These are phyloP conservation scores for Sturmia bella DNA, from an alignment of 2,888 invertebrate species.

Conservation along the genomic window DNA sequence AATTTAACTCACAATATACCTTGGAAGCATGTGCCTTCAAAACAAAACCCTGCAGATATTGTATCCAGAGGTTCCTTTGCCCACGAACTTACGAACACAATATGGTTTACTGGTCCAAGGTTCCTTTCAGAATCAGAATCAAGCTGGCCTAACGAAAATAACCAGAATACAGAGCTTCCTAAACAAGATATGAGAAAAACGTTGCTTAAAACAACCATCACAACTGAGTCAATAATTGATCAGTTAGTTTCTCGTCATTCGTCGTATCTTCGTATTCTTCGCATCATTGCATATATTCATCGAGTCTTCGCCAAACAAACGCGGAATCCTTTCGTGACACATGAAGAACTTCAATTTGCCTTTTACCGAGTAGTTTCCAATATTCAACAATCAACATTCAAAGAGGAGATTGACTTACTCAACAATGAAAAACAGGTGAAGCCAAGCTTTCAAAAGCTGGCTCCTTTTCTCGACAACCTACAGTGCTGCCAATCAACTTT, in stretches of 20 bases:
- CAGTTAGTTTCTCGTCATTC: constrained; percentile 27
- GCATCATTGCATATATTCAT: constrained; percentile 39
- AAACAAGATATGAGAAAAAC: constrained; percentile 33
- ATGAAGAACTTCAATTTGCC: constrained; percentile 3
- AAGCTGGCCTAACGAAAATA: constrained; percentile 13
- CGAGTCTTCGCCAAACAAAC: constrained; percentile 16
- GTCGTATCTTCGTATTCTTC: constrained; percentile 37
- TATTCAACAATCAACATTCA: constrained; percentile 17
- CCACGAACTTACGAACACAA: constrained; percentile 22
- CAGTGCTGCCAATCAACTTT: background rate
- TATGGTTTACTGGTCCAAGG: constrained; percentile 53
- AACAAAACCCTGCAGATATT: constrained; percentile 55
- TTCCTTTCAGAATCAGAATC: constrained; percentile 12
- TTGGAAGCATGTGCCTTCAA: too few species aligned
- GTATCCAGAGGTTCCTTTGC: constrained; percentile 54
- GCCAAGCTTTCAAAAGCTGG: constrained; percentile 17
- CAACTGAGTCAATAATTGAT: constrained; percentile 24
- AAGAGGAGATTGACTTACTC: constrained; percentile 10
- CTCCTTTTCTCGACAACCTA: constrained; percentile 24
- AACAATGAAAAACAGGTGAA: background rate
- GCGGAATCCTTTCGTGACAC: background rate
- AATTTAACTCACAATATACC: too few species aligned
- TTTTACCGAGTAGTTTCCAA: constrained; percentile 16
- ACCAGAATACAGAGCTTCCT: constrained; percentile 65
- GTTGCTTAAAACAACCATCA: constrained; percentile 14